phyloP scores from a whole-genome alignment of 1,140 invertebrate genomes.

The Drosophila insularis region DNA sequence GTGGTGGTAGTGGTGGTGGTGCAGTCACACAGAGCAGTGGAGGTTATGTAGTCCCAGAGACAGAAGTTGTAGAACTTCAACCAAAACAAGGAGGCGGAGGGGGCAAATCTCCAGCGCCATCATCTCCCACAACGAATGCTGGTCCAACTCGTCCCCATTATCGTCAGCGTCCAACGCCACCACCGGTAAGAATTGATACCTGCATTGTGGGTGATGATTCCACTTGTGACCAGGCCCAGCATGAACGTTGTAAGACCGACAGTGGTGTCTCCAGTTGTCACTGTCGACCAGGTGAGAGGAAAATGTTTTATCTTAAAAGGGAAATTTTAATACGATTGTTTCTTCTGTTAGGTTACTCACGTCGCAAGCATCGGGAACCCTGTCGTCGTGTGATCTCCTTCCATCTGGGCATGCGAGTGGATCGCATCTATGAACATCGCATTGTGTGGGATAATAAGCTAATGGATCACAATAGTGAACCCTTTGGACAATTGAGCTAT shows the following conservation, averaged over 20 bases:
- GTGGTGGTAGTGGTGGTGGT: slow-evolving; percentile 16
- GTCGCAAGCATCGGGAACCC: slow-evolving; percentile 89
- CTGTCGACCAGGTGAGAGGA: slow-evolving; percentile 87
- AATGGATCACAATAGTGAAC: slow-evolving; percentile 89
- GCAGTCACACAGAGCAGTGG: slow-evolving; percentile 76
- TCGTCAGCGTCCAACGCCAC: slow-evolving; percentile 85
- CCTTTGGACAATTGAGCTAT: slow-evolving; percentile 91
- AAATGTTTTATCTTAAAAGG: too few relatives aligned
- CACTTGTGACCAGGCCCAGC: slow-evolving; percentile 93
- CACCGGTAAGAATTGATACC: slow-evolving; percentile 92
- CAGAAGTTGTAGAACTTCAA: slow-evolving; percentile 76
- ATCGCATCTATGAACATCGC: slow-evolving; percentile 90
- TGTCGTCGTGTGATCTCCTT: slow-evolving; percentile 92
- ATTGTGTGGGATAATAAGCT: slow-evolving; percentile 90
- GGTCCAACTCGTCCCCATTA: slow-evolving; percentile 83
- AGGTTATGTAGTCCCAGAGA: slow-evolving; percentile 83
- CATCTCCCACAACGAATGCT: slow-evolving; percentile 72
- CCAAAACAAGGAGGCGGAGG: slow-evolving; percentile 30
- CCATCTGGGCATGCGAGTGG: slow-evolving; percentile 90
- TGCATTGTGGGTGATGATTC: slow-evolving; percentile 96
- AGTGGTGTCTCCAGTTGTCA: slow-evolving; percentile 95
- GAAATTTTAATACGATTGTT: background rate
- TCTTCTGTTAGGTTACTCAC: slow-evolving; percentile 86
- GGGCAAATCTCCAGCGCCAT: slow-evolving; percentile 33
- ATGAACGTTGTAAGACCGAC: slow-evolving; percentile 94